These are phyloP conservation scores for Trematomus bernacchii DNA, from an alignment of 2,797 vertebrate species.

Conservation along the genomic window DNA sequence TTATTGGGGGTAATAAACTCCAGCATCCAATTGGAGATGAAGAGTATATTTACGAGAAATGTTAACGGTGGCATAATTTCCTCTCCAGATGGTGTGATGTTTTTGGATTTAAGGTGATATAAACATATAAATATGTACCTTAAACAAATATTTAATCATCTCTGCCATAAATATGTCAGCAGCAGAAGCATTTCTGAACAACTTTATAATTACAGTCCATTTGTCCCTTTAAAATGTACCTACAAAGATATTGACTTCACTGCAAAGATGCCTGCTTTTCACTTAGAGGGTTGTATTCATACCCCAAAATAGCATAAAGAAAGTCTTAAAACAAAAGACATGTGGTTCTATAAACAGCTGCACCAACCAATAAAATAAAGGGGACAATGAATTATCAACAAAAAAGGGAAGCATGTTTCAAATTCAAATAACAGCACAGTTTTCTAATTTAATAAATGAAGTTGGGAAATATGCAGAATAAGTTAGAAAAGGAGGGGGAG, in stretches of 20 bases:
- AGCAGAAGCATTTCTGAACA: conserved; percentile 32
- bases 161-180: conserved; percentile 46
- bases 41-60: conserved; percentile 86
- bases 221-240: conserved; percentile 11
- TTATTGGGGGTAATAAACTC: conserved; percentile 87
- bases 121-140: conserved; percentile 70
- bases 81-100: conserved; percentile 73
- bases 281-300: background rate
- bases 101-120: conserved; percentile 71
- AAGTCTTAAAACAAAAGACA: conserved; percentile 32
- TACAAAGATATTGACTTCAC: conserved; percentile 13
- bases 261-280: conserved; percentile 7
- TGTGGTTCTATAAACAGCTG: conserved; percentile 25
- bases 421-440: conserved; percentile 64
- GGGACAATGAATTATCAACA: conserved; percentile 51
- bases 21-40: conserved; percentile 83
- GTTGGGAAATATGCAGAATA: conserved; percentile 80
- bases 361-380: conserved; percentile 33
- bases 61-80: conserved; percentile 82
- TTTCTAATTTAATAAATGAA: conserved; percentile 80
- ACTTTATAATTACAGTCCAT: background rate
- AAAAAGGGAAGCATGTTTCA: conserved; percentile 61
- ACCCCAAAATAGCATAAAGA: background rate
- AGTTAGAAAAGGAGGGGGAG: conserved; percentile 70
- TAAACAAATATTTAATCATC: conserved; percentile 63